A percentile compares a stretch with the other conserved stretches of the same genome.
Evolutionary conservation across 2,888 invertebrate genomes (phyloP).

Genomic region (Nebria brevicollis): DNA sequence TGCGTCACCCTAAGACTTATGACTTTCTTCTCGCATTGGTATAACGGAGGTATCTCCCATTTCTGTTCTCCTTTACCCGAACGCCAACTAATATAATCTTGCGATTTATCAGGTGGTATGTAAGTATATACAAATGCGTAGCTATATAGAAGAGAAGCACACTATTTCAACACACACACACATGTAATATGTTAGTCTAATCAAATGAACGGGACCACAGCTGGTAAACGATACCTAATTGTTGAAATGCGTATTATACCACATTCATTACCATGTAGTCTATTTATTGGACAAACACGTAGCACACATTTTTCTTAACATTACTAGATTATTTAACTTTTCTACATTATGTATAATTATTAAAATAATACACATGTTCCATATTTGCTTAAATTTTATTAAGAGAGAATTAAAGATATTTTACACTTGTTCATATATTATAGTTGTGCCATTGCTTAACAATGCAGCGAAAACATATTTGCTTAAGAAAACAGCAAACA

Average conservation of each 20-base stretch:
- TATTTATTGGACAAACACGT: neutral
- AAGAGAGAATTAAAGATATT: no score
- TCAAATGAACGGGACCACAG: constrained; percentile 45
- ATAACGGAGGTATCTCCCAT: neutral
- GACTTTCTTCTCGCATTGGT: constrained; percentile 16
- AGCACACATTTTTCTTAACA: neutral
- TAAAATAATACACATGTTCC: no score
- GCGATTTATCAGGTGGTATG: neutral
- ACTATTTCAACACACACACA: neutral
- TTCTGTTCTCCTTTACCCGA: neutral
- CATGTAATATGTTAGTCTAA: neutral
- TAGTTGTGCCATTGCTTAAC: no score
- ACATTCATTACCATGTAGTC: neutral
- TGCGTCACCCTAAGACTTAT: constrained; percentile 27
- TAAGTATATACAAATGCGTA: neutral
- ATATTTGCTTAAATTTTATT: no score
- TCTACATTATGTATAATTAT: no score
- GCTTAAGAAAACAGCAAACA: no score
- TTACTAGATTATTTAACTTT: neutral
- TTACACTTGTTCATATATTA: no score
- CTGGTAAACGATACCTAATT: constrained; percentile 39
- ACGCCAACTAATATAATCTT: neutral
- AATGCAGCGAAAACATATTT: no score
- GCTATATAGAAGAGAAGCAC: neutral
- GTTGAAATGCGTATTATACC: neutral